A percentile compares a stretch with the other conserved stretches of the same genome.
Conservation (phyloP, 2,888 invertebrate species). For the Hypena proboscidalis region DNA sequence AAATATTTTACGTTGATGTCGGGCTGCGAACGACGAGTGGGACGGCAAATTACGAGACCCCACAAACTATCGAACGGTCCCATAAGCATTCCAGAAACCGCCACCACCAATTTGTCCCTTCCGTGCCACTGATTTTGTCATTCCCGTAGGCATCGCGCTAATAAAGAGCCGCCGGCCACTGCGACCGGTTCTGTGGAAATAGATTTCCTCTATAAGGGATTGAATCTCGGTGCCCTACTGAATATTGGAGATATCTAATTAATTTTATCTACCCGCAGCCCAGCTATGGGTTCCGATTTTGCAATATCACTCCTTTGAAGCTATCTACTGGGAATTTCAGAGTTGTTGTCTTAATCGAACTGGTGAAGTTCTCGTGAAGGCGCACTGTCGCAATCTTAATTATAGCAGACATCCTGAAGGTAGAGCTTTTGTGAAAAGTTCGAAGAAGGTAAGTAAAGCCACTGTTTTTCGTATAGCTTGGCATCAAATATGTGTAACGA, state of each 20-base stretch:
- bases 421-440: no score
- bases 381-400: conserved; percentile 17
- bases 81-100: conserved; percentile 64
- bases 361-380: conserved; percentile 19
- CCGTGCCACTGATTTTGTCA: conserved; percentile 68
- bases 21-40: conserved; percentile 57
- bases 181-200: conserved; percentile 51
- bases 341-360: conserved; percentile 33
- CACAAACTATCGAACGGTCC: conserved; percentile 59
- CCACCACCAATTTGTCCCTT: conserved; percentile 76
- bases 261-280: conserved; percentile 44
- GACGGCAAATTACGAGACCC: conserved; percentile 65
- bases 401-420: conserved; percentile 16
- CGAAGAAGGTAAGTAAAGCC: conserved; percentile 18
- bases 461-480: no score
- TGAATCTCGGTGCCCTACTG: conserved; percentile 42
- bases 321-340: conserved; percentile 34
- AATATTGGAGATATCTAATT: conserved; percentile 52
- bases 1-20: conserved; percentile 68
- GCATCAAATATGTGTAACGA: no score
- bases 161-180: conserved; percentile 51
- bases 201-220: conserved; percentile 52
- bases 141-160: conserved; percentile 57
- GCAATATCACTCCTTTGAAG: conserved; percentile 41
- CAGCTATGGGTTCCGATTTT: conserved; percentile 38